Conservation (phyloP, 2,113 vertebrate genomes). For the Microtus oregoni region DNA sequence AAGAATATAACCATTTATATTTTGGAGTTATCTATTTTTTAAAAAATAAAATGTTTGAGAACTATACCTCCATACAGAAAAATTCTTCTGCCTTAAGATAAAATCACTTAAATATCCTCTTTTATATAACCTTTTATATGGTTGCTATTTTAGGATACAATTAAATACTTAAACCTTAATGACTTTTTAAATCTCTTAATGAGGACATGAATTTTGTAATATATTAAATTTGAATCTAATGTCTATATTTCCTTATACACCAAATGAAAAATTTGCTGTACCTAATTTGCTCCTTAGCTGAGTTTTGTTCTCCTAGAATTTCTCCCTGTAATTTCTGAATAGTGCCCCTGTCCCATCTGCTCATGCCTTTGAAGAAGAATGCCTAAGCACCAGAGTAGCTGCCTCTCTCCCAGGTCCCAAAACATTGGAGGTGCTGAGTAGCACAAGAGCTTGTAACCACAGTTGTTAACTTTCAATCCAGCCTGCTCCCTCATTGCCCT, state of each 20-base stretch:
- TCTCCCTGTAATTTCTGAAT: background rate
- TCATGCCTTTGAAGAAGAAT: background rate
- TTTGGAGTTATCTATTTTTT: background rate
- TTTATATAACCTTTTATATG: background rate
- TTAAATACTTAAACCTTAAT: background rate
- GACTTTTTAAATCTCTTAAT: background rate
- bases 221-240: background rate
- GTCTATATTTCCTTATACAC: background rate
- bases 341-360: background rate
- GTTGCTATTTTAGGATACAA: background rate
- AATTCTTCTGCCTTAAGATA: background rate
- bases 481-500: too few relatives aligned
- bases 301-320: background rate
- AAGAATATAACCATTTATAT: background rate
- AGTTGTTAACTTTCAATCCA: background rate
- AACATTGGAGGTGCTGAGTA: background rate
- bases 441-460: background rate
- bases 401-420: background rate
- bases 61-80: slow-evolving; percentile 7
- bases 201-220: background rate
- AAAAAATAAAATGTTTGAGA: background rate
- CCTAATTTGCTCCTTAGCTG: background rate
- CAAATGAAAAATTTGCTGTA: background rate
- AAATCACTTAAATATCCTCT: background rate
- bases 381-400: background rate